Percentiles rank a stretch among this genome's conserved stretches.
These are phyloP conservation scores for Pandion haliaetus DNA, from an alignment of 2,113 vertebrate species.

Conservation along the genomic window DNA sequence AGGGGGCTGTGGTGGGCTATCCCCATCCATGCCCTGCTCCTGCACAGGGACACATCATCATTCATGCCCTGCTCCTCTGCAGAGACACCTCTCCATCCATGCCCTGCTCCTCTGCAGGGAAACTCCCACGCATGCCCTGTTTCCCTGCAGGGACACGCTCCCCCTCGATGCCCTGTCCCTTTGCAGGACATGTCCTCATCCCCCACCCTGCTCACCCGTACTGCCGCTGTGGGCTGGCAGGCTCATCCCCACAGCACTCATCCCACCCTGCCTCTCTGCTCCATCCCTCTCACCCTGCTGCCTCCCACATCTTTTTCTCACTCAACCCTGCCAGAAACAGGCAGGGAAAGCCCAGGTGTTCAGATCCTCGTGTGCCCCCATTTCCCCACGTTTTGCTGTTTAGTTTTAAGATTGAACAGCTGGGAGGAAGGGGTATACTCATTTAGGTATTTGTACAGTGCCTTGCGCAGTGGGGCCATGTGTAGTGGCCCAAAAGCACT, in stretches of 20 bases:
- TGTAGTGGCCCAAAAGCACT: background rate
- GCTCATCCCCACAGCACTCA: background rate
- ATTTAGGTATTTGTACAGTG: background rate
- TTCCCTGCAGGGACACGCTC: background rate
- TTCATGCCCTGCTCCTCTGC: background rate
- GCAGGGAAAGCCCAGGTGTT: background rate
- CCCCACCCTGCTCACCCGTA: accelerated
- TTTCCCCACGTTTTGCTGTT: background rate
- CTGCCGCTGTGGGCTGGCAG: background rate
- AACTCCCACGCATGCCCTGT: background rate
- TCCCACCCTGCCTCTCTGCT: background rate
- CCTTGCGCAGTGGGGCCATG: background rate
- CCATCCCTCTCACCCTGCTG: background rate
- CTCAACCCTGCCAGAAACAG: background rate
- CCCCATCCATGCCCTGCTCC: too few species aligned
- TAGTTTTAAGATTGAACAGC: background rate
- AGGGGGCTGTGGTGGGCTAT: background rate
- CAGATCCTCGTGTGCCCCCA: background rate
- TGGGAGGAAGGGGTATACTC: background rate
- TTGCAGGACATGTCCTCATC: background rate
- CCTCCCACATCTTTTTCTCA: background rate
- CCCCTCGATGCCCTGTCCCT: background rate
- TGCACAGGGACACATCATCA: background rate
- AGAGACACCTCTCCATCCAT: background rate
- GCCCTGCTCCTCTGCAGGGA: background rate